A percentile compares a stretch with the other conserved stretches of the same genome.
phyloP scores from a whole-genome alignment of 1,140 invertebrate species.

The Drosophila burlai region DNA sequence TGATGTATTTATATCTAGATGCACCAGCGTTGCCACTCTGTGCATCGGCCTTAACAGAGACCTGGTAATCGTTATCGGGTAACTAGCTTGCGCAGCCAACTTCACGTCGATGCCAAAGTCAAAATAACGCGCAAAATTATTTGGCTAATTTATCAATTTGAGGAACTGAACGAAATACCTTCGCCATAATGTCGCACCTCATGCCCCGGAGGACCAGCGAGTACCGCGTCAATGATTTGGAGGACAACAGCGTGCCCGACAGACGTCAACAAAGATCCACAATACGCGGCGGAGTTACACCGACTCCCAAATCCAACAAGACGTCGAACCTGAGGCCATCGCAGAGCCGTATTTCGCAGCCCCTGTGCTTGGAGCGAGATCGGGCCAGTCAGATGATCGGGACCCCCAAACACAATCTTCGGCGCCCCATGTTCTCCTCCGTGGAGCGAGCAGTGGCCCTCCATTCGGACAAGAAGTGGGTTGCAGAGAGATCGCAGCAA shows the following conservation, averaged over 20 bases:
- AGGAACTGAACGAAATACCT: not conserved
- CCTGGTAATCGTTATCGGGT: too few relatives aligned
- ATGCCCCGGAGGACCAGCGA: slow-evolving; percentile 69
- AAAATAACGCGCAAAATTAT: slow-evolving; percentile 15
- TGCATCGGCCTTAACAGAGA: too few relatives aligned
- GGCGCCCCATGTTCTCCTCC: slow-evolving; percentile 31
- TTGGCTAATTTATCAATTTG: not conserved
- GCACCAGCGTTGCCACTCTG: not conserved
- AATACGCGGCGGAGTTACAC: slow-evolving; percentile 9
- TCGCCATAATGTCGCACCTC: slow-evolving; percentile 6
- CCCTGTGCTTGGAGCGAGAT: slow-evolving; percentile 37
- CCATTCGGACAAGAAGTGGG: slow-evolving; percentile 80
- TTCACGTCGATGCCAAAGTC: slow-evolving; percentile 14
- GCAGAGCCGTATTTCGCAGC: slow-evolving; percentile 10
- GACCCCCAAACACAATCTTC: slow-evolving; percentile 29
- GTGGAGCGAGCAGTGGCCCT: slow-evolving; percentile 52
- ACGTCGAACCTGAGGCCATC: not conserved
- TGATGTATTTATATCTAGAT: too few relatives aligned
- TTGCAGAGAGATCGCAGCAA: slow-evolving; percentile 66
- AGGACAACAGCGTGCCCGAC: slow-evolving; percentile 34
- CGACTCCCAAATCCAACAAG: slow-evolving; percentile 11
- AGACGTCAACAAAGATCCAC: slow-evolving; percentile 56
- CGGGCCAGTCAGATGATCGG: slow-evolving; percentile 19
- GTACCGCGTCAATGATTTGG: slow-evolving; percentile 58
- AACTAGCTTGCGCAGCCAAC: slow-evolving; percentile 3